Conservation (phyloP, 2,888 invertebrate genomes). For the Psylliodes chrysocephalus region DNA sequence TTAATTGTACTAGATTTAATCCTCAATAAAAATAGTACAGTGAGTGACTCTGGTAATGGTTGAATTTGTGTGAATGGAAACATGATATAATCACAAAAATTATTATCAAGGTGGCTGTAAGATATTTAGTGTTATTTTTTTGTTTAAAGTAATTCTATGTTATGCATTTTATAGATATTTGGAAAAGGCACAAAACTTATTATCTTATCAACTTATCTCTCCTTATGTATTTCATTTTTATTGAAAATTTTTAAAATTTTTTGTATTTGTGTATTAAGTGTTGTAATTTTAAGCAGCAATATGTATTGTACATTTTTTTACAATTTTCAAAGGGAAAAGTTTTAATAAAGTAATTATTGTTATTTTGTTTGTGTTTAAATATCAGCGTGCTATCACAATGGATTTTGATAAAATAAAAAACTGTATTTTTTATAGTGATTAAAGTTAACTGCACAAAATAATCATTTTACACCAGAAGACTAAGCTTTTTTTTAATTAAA, state of each 20-base stretch:
- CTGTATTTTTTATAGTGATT: no score
- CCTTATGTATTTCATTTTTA: not conserved
- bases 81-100: not conserved
- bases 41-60: not conserved
- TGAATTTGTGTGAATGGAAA: not conserved
- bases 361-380: not conserved
- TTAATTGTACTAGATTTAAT: not conserved
- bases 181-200: not conserved
- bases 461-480: no score
- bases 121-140: conserved; percentile 2
- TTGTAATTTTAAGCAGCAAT: conserved; percentile 28
- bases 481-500: no score
- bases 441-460: no score
- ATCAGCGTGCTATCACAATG: no score
- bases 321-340: conserved; percentile 35
- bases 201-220: no score
- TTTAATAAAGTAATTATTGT: conserved; percentile 31
- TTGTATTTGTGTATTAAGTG: conserved; percentile 14
- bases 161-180: no score
- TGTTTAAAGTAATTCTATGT: not conserved
- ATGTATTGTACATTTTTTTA: conserved; percentile 36
- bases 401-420: no score
- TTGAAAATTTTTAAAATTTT: not conserved
- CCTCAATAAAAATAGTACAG: not conserved
- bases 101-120: not conserved